A percentile compares a stretch with the other conserved stretches of the same genome.
Evolutionary conservation across 2,113 vertebrate genomes (phyloP).

Genomic region (Pelmatolapia mariae): DNA sequence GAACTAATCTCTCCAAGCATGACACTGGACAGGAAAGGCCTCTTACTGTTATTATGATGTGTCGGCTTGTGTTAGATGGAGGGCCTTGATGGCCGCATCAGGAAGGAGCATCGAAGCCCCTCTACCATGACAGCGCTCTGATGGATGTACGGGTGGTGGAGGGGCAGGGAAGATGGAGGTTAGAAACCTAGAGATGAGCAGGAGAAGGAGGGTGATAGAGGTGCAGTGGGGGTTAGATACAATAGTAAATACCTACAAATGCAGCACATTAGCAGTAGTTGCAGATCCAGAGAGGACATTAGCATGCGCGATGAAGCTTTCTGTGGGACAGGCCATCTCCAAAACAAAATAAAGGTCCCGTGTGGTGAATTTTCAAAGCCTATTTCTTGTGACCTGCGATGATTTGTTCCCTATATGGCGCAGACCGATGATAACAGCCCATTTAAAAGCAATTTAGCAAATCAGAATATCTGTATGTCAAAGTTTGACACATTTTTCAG

Average conservation of each 20-base stretch:
- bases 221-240: slow-evolving; percentile 34
- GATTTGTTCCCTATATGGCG: slow-evolving; percentile 33
- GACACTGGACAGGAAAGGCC: slow-evolving; percentile 79
- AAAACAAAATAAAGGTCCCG: slow-evolving; percentile 47
- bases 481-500: slow-evolving; percentile 11
- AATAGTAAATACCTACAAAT: slow-evolving; percentile 56
- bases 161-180: slow-evolving; percentile 61
- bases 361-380: slow-evolving; percentile 29
- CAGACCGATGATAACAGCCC: slow-evolving; percentile 25
- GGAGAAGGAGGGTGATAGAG: slow-evolving; percentile 39
- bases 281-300: slow-evolving; percentile 44
- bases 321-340: slow-evolving; percentile 47
- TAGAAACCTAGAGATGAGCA: slow-evolving; percentile 54
- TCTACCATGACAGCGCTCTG: slow-evolving; percentile 69
- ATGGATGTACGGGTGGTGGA: slow-evolving; percentile 65
- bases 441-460: slow-evolving; percentile 38
- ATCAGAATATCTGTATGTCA: slow-evolving; percentile 33
- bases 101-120: slow-evolving; percentile 59
- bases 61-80: slow-evolving; percentile 76
- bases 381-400: slow-evolving; percentile 9
- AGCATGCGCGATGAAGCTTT: slow-evolving; percentile 46
- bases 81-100: slow-evolving; percentile 72
- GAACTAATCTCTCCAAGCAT: slow-evolving; percentile 81
- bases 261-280: slow-evolving; percentile 51
- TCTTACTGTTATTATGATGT: slow-evolving; percentile 83